Base-by-base conservation (phyloP, 2,888 invertebrate genomes). In the Tethea ocularis region DNA sequence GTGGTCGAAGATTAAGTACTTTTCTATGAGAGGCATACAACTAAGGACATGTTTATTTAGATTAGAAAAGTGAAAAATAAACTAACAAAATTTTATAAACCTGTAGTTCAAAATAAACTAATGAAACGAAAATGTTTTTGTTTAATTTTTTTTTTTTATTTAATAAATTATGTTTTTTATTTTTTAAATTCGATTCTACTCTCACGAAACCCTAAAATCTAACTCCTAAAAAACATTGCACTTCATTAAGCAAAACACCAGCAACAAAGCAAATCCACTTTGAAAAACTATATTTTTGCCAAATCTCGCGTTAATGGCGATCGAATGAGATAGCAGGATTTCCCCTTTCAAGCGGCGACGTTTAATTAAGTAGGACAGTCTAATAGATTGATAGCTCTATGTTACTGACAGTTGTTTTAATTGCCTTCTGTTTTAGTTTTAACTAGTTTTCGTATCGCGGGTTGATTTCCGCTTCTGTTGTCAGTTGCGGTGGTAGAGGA, bases 381-480 rank as follows among this genome's bases (percentile, higher is more conserved):
- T 63, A 53, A 23, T 65, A 76, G 75, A 75, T 76, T 75, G 75
- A 75, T 76, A 72, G 74, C 58, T 69, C 67, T 71, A 64, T 66
- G 69, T 59, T 41, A 58, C 52, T 59, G 67, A 61, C 62, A 57
- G 62, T 51, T 46, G 46, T 46, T 46, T 46, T 46, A 62, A 63
- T 52, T 60, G 41, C 54, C 57, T 58, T 63, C 60, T 58, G 57
- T 60, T 63, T 60, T 20, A 52, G 26, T 24, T 52, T 23, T 24
- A 24, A 53, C 38, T 20, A 56, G 36, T 57, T 56, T 61, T 57
- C 15, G 46, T 20, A 46, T 46, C 20, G 46, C 46, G 10, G 11
- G 46, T 46, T 46, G 46, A 46, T 46, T 46, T 46, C 46, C 46
- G 46, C 46, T 20, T 10, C 10, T 46, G 10, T n/a, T 46, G 20